These are phyloP conservation scores for Didymodactylos carnosus DNA, from an alignment of 2,888 invertebrate genomes.

Conservation along the genomic window DNA sequence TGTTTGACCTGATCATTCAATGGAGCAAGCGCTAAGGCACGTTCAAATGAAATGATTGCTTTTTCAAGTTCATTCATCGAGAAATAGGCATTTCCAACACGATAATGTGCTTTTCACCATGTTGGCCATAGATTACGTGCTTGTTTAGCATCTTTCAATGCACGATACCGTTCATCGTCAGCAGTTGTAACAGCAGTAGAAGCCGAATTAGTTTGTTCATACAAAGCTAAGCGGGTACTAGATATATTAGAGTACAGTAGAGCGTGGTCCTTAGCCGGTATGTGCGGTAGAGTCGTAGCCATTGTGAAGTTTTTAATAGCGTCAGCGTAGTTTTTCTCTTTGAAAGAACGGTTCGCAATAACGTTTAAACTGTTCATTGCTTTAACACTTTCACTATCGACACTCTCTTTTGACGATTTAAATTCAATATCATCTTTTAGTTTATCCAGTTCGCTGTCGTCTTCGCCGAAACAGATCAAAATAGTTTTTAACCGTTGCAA, in stretches of 20 bases:
- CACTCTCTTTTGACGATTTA: background rate
- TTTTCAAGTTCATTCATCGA: background rate
- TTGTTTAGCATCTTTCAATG: background rate
- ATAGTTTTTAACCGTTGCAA: background rate
- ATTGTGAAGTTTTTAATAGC: background rate
- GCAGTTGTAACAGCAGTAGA: accelerated
- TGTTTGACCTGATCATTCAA: background rate
- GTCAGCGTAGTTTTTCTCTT: background rate
- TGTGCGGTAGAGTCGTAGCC: background rate
- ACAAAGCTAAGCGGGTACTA: background rate
- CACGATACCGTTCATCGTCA: background rate
- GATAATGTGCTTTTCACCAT: background rate
- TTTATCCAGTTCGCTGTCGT: background rate
- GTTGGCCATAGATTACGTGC: background rate
- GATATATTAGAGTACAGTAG: background rate
- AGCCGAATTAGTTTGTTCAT: background rate
- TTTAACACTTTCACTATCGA: background rate
- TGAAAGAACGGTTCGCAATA: background rate
- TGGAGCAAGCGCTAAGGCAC: background rate
- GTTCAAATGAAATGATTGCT: background rate
- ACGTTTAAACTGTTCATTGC: background rate
- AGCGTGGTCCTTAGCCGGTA: background rate
- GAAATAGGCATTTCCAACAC: background rate
- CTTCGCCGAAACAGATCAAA: background rate
- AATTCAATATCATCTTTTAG: background rate